phyloP scores from a whole-genome alignment of 2,888 invertebrate species.

The Ceraclea dissimilis region DNA sequence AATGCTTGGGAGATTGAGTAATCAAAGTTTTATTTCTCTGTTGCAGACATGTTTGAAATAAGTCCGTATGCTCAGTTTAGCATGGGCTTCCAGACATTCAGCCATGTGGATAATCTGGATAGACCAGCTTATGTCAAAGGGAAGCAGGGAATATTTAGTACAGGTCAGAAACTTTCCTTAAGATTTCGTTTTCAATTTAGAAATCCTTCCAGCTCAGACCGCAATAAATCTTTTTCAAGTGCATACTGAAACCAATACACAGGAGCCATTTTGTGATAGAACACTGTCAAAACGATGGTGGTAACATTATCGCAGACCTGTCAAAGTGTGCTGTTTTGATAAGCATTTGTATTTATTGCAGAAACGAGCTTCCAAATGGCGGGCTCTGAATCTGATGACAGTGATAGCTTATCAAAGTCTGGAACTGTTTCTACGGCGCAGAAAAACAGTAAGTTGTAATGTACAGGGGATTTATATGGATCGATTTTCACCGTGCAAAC shows the following conservation, averaged over 20 bases:
- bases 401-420: conserved; percentile 47
- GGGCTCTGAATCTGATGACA: conserved; percentile 48
- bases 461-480: too few species aligned
- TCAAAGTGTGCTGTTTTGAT: too few species aligned
- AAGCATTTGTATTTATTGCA: too few species aligned
- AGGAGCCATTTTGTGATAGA: too few species aligned
- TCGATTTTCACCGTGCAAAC: too few species aligned
- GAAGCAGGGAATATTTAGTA: conserved; percentile 42
- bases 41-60: conserved; percentile 42
- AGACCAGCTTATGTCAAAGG: conserved; percentile 39
- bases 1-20: too few species aligned
- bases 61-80: conserved; percentile 48
- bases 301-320: too few species aligned
- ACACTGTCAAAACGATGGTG: too few species aligned
- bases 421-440: conserved; percentile 41
- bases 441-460: conserved; percentile 44
- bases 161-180: too few species aligned
- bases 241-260: too few species aligned
- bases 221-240: background rate
- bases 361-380: conserved; percentile 48
- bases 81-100: conserved; percentile 45
- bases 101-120: conserved; percentile 46
- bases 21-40: background rate
- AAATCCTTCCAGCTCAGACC: background rate
- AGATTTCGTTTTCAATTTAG: background rate